Percentiles rank a stretch among this genome's conserved stretches.
These are phyloP conservation scores for Sardinella longiceps DNA, from an alignment of 2,797 vertebrate genomes.

Conservation along the genomic window DNA sequence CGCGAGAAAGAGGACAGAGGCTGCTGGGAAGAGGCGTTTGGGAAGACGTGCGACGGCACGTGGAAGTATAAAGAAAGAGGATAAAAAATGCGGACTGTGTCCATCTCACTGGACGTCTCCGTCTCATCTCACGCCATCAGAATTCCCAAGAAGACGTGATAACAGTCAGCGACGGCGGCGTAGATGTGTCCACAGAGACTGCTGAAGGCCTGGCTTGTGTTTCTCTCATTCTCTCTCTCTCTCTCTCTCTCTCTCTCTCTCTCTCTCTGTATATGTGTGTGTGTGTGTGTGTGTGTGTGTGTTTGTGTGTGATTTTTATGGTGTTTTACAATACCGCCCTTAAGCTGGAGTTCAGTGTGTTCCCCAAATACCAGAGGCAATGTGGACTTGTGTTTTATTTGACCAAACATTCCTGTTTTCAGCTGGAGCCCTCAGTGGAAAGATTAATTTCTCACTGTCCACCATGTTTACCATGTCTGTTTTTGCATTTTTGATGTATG, in stretches of 20 bases:
- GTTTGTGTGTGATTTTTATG: conserved; percentile 1
- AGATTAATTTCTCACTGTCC: not conserved
- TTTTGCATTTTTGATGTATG: not conserved
- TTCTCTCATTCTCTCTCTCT: too few species aligned
- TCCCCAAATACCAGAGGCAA: not conserved
- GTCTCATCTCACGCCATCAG: not conserved
- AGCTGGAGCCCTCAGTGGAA: not conserved
- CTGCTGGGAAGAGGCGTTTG: not conserved
- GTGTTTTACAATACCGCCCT: not conserved
- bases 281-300: conserved; percentile 28
- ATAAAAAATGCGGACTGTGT: not conserved
- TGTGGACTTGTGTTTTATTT: conserved; percentile 2
- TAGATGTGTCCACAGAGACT: not conserved
- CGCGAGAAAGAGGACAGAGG: not conserved
- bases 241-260: too few species aligned
- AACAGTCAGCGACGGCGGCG: conserved; percentile 8
- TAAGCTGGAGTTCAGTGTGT: not conserved
- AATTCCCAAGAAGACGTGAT: conserved; percentile 39
- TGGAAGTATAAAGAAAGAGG: not conserved
- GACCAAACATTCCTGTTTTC: not conserved
- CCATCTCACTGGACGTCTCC: too few species aligned
- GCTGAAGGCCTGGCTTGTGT: not conserved
- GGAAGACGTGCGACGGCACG: not conserved
- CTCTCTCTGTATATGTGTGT: too few species aligned
- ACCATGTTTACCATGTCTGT: not conserved